These are phyloP conservation scores for Ormia ochracea DNA, from an alignment of 2,888 invertebrate species.

Conservation along the genomic window DNA sequence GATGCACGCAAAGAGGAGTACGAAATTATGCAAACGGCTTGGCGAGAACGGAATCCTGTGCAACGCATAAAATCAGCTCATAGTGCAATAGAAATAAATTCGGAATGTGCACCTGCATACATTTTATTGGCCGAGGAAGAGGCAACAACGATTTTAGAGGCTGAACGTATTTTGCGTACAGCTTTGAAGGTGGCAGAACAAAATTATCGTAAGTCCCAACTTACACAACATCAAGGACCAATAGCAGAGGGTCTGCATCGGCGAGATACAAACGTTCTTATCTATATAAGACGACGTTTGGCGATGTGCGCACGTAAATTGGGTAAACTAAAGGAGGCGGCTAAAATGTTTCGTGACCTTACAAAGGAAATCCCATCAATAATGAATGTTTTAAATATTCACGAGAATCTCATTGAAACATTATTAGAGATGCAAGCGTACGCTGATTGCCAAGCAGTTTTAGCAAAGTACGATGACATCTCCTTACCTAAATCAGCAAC, in stretches of 20 bases:
- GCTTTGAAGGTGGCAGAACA: constrained; percentile 90
- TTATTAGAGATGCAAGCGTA: constrained; percentile 96
- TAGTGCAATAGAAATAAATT: constrained; percentile 89
- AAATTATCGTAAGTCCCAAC: constrained; percentile 87
- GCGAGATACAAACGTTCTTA: constrained; percentile 93
- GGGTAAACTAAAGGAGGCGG: constrained; percentile 94
- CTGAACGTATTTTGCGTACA: constrained; percentile 88
- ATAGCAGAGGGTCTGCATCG: constrained; percentile 87
- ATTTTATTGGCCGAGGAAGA: constrained; percentile 98
- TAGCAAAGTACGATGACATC: constrained; percentile 94
- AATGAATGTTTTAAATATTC: constrained; percentile 93
- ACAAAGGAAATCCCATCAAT: constrained; percentile 97
- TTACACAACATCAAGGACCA: constrained; percentile 85
- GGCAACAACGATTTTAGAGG: constrained; percentile 92
- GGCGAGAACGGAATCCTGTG: constrained; percentile 94
- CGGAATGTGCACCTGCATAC: constrained; percentile 96
- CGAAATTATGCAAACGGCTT: constrained; percentile 96
- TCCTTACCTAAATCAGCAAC: constrained; percentile 95
- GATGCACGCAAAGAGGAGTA: constrained; percentile 90
- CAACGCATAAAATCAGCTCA: constrained; percentile 94
- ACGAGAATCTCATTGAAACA: constrained; percentile 97
- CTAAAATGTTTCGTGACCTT: constrained; percentile 96
- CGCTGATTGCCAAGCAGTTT: constrained; percentile 95
- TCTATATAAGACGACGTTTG: constrained; percentile 93
- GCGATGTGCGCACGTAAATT: constrained; percentile 99